Evolutionary conservation across 1,140 invertebrate genomes (phyloP).

Genomic region (Rhopalosiphum maidis): DNA sequence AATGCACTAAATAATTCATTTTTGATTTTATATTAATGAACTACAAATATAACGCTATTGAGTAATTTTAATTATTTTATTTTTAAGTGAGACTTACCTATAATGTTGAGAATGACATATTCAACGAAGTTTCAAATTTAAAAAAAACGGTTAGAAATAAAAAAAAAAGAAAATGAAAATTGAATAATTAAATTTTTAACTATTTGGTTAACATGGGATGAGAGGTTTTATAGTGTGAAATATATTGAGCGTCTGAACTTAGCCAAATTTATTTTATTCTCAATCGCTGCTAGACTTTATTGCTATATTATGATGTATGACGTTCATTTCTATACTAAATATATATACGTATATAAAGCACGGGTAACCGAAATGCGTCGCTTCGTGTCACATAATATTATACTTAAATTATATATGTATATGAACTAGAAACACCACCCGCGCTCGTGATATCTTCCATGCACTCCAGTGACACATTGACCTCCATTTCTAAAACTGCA

Average conservation of each 20-base stretch:
- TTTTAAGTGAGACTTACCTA: no score
- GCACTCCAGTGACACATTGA: conserved; percentile 12
- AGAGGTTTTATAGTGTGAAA: neutral
- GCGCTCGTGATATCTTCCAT: neutral
- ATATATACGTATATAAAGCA: neutral
- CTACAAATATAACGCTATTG: no score
- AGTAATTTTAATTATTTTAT: no score
- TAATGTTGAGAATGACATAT: no score
- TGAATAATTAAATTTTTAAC: neutral
- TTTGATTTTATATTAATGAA: no score
- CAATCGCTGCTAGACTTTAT: neutral
- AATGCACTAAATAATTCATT: no score
- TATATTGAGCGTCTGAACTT: neutral
- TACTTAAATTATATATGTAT: neutral
- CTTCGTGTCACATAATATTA: neutral
- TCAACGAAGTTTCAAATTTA: neutral
- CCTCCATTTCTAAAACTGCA: neutral
- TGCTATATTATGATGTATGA: neutral
- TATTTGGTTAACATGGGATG: neutral
- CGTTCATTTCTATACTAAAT: neutral
- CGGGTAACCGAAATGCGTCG: neutral
- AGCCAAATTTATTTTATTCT: neutral
- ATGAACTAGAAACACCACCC: neutral
- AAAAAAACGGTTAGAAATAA: neutral
- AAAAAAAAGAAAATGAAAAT: neutral